phyloP scores from a whole-genome alignment of 2,113 vertebrate species.

The Uropsilus gracilis region DNA sequence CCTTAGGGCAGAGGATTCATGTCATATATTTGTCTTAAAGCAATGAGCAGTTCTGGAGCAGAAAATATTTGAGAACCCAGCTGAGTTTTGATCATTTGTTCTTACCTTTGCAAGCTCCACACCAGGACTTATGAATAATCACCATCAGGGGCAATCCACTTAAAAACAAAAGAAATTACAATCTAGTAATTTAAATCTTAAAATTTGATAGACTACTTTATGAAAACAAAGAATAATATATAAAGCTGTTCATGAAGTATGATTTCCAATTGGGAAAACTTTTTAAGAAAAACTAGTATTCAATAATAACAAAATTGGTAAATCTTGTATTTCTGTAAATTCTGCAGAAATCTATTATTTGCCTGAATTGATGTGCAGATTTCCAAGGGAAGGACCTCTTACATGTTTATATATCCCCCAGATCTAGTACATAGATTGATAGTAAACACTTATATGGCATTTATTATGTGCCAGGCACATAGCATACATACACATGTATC shows the following conservation, averaged over 20 bases:
- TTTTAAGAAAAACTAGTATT: no score
- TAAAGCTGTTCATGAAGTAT: background rate
- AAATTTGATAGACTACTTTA: conserved; percentile 25
- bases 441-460: background rate
- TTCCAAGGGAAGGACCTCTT: conserved; percentile 7
- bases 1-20: background rate
- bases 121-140: conserved; percentile 98
- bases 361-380: background rate
- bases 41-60: background rate
- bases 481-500: no score
- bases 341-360: background rate
- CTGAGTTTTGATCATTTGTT: background rate
- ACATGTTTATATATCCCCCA: background rate
- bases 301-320: background rate
- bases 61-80: conserved; percentile 1
- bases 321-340: background rate
- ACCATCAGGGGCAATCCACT: conserved; percentile 97
- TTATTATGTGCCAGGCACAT: background rate
- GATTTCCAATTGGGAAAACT: background rate
- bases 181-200: conserved; percentile 36
- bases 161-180: conserved; percentile 65
- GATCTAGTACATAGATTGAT: background rate
- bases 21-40: background rate
- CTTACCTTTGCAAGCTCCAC: conserved; percentile 98
- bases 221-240: conserved; percentile 30